Conservation (phyloP, 2,797 vertebrate species). For the Pitangus sulphuratus region DNA sequence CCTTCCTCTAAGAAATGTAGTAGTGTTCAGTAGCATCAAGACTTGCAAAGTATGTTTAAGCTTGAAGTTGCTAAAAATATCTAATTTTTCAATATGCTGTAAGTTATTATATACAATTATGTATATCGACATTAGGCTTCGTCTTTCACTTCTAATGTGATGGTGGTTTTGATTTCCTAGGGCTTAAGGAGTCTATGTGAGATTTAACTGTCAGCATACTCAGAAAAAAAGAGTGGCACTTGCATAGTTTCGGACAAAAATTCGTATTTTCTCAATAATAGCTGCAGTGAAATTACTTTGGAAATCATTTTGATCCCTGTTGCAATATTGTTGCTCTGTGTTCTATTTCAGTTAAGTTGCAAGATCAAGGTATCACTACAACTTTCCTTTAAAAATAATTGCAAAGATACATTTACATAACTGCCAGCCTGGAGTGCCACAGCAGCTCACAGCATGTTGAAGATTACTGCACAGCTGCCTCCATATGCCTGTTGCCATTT, state of each 20-base stretch:
- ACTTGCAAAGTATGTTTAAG: neutral
- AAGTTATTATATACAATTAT: neutral
- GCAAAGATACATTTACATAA: neutral
- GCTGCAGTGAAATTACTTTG: neutral
- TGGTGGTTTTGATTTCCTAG: neutral
- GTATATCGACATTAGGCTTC: neutral
- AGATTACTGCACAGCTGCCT: neutral
- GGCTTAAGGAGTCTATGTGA: neutral
- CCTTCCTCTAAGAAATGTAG: neutral
- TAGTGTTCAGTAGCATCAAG: neutral
- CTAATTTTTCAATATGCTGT: neutral
- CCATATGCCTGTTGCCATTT: accelerated
- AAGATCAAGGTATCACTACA: neutral
- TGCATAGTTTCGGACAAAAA: neutral
- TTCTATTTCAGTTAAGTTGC: neutral
- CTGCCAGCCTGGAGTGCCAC: neutral
- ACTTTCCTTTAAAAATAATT: neutral
- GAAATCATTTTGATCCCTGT: neutral
- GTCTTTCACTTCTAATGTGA: neutral
- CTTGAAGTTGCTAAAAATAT: neutral
- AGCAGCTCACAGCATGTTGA: neutral
- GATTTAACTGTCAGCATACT: neutral
- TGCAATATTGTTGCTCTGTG: neutral
- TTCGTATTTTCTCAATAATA: neutral
- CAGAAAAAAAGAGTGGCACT: neutral